Evolutionary conservation across 2,113 vertebrate species (phyloP).

Genomic region (Odontophorus gujanensis): DNA sequence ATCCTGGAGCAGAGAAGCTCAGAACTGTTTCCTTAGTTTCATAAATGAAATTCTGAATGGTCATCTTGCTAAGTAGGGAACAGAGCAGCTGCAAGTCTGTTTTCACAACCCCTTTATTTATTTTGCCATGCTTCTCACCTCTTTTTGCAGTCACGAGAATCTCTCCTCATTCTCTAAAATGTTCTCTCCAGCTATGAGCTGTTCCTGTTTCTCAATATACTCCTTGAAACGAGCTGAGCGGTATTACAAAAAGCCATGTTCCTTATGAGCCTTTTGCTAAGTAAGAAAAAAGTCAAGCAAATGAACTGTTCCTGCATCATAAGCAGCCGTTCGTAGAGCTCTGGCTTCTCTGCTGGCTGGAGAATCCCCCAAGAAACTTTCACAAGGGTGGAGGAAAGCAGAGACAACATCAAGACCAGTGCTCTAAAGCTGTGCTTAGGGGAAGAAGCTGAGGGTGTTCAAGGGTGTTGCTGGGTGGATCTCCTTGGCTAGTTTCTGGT

Average conservation of each 20-base stretch:
- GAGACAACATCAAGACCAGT: constrained; percentile 49
- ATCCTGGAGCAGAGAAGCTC: background rate
- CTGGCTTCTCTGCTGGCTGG: background rate
- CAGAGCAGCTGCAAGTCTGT: background rate
- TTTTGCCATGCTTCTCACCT: background rate
- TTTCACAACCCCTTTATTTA: background rate
- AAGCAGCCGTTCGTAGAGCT: background rate
- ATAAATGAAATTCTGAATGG: background rate
- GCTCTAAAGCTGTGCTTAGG: constrained; percentile 45
- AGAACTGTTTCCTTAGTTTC: background rate
- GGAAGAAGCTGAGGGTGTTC: constrained; percentile 52
- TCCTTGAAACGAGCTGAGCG: background rate
- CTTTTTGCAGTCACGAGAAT: background rate
- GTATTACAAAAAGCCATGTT: background rate
- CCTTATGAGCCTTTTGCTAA: background rate
- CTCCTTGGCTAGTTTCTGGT: constrained; percentile 54
- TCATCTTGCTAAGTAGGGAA: background rate
- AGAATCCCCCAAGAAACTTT: constrained; percentile 67
- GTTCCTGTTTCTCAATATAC: background rate
- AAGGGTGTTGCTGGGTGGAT: constrained; percentile 69
- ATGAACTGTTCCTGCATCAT: background rate
- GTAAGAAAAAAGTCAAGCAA: background rate
- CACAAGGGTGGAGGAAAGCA: constrained; percentile 15
- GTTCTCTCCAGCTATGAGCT: background rate
- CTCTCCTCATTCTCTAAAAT: background rate